Percentiles rank a stretch among this genome's conserved stretches.
These are phyloP conservation scores for Sarotherodon lohbergeri DNA, from an alignment of 2,113 vertebrate genomes.

Conservation along the genomic window DNA sequence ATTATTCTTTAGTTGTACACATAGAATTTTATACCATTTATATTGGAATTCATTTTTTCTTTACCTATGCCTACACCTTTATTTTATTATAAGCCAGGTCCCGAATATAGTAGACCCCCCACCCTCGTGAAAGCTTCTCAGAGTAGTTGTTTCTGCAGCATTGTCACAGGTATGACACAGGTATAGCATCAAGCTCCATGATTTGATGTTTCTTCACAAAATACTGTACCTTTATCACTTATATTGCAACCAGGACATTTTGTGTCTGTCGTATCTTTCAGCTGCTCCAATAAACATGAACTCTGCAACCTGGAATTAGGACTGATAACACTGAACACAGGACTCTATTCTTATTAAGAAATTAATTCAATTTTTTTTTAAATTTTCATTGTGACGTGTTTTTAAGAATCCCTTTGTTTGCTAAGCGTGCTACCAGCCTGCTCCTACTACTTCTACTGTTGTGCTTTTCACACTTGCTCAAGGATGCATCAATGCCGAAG, in stretches of 20 bases:
- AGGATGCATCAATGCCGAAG: slow-evolving; percentile 29
- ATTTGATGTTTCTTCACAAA: neutral
- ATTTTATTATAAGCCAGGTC: neutral
- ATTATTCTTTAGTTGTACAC: neutral
- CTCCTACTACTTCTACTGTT: neutral
- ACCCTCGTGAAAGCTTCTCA: neutral
- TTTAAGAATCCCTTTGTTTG: neutral
- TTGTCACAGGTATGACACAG: neutral
- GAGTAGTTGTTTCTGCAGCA: neutral
- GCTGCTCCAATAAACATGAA: neutral
- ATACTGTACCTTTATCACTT: neutral
- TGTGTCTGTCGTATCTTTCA: neutral
- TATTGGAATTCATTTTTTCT: neutral
- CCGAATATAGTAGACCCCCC: neutral
- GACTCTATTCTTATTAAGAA: neutral
- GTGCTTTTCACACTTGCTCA: neutral
- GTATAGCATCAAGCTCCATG: neutral
- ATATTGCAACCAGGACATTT: neutral
- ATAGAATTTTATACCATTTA: neutral
- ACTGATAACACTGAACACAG: neutral
- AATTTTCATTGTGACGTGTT: neutral
- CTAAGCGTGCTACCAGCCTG: neutral
- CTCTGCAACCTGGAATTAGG: neutral
- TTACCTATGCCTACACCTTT: neutral
- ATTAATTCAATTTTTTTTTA: fast-evolving